A percentile compares a stretch with the other conserved stretches of the same genome.
Evolutionary conservation across 1,140 invertebrate genomes (phyloP).

Genomic region (Andrena cerasifolii): DNA sequence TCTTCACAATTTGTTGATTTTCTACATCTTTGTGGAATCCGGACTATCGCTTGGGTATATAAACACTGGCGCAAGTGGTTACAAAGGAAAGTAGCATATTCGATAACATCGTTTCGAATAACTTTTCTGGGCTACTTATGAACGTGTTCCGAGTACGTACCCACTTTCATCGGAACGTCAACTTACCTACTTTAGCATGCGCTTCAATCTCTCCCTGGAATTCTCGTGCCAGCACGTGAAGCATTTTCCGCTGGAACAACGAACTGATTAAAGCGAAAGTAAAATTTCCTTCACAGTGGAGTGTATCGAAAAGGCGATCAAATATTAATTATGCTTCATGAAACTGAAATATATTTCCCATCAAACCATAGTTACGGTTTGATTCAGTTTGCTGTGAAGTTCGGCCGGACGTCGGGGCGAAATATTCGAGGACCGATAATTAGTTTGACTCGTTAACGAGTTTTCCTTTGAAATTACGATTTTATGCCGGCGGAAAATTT

Average conservation of each 20-base stretch:
- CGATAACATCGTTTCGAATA: not conserved
- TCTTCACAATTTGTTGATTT: too few species aligned
- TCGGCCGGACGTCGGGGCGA: not conserved
- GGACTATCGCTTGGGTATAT: too few species aligned
- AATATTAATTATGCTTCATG: not conserved
- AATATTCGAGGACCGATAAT: conserved; percentile 1
- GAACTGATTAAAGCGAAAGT: not conserved
- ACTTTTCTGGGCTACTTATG: not conserved
- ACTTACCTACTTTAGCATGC: not conserved
- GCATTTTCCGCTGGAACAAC: not conserved
- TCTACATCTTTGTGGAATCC: too few species aligned
- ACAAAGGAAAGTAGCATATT: not conserved
- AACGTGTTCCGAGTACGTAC: not conserved
- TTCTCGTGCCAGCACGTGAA: not conserved
- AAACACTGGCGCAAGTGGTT: too few species aligned
- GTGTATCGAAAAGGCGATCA: not conserved
- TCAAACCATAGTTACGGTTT: not conserved
- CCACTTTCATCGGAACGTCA: not conserved
- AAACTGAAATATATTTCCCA: not conserved
- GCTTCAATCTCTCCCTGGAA: not conserved
- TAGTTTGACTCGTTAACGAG: not conserved
- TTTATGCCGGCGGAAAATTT: not conserved
- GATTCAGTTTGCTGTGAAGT: not conserved
- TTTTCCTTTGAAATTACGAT: not conserved
- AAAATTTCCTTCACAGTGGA: not conserved